These are phyloP conservation scores for Zaprionus bogoriensis DNA, from an alignment of 2,888 invertebrate species.

Conservation along the genomic window DNA sequence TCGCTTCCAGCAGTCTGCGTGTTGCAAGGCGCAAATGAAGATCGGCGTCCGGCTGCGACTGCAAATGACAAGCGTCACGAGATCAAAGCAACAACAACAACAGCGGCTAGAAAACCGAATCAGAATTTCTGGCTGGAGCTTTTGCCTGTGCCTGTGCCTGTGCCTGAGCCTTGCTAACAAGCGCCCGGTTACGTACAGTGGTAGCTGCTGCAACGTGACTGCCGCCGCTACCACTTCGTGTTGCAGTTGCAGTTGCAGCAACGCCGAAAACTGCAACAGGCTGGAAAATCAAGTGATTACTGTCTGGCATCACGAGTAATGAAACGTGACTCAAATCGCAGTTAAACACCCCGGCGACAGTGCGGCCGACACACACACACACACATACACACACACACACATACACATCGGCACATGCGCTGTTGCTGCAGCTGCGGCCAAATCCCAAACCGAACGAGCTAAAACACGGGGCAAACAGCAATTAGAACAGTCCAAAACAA, in stretches of 20 bases:
- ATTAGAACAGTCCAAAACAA: conserved; percentile 74
- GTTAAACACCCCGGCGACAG: conserved; percentile 67
- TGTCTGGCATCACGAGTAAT: conserved; percentile 79
- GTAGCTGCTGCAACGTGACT: conserved; percentile 48
- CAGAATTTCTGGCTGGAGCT: conserved; percentile 53
- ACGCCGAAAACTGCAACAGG: conserved; percentile 23
- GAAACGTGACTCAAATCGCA: conserved; percentile 79
- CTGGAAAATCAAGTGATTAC: conserved; percentile 78
- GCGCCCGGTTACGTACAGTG: conserved; percentile 33
- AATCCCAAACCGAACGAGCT: conserved; percentile 61
- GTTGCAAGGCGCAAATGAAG: conserved; percentile 44
- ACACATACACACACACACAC: conserved; percentile 21
- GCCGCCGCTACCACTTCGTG: conserved; percentile 34
- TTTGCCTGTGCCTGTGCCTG: neutral
- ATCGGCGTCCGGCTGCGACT: conserved; percentile 31
- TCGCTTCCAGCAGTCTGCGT: conserved; percentile 3
- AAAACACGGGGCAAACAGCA: conserved; percentile 73
- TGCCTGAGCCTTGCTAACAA: conserved; percentile 19
- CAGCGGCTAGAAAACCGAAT: conserved; percentile 44
- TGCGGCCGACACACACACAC: conserved; percentile 20
- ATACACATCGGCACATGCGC: conserved; percentile 8
- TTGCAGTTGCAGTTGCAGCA: conserved; percentile 37
- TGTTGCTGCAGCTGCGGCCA: conserved; percentile 11
- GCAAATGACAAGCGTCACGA: conserved; percentile 73
- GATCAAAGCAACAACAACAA: conserved; percentile 57